Evolutionary conservation across 2,113 vertebrate genomes (phyloP).

Genomic region (Burhinus oedicnemus): DNA sequence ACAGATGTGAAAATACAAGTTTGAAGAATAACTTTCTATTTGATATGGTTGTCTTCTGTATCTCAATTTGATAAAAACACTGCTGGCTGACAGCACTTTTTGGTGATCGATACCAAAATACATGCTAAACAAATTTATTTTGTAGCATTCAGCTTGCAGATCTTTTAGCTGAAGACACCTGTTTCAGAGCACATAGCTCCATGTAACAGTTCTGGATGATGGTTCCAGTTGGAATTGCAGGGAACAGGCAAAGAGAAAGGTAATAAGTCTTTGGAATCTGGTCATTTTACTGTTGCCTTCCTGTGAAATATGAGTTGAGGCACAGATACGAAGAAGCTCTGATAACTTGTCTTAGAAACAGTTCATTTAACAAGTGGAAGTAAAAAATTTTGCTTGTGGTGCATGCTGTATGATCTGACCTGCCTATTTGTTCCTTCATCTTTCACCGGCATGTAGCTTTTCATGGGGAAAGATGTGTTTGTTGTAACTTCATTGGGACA

Average conservation of each 20-base stretch:
- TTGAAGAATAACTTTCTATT: background rate
- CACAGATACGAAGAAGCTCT: background rate
- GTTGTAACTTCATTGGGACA: background rate
- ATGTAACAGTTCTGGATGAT: background rate
- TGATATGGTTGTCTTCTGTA: background rate
- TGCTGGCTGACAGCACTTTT: background rate
- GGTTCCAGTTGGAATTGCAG: background rate
- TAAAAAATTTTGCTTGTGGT: background rate
- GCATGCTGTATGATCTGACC: background rate
- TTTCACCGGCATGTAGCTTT: background rate
- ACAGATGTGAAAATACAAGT: background rate
- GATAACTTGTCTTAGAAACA: background rate
- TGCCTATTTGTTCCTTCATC: background rate
- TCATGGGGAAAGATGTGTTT: background rate
- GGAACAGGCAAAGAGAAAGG: too few species aligned
- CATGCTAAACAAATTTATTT: background rate
- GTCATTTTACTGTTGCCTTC: background rate
- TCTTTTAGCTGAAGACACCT: background rate
- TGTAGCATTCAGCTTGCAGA: background rate
- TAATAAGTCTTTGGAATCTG: background rate
- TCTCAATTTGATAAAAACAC: background rate
- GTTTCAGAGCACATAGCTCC: background rate
- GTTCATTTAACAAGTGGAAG: background rate
- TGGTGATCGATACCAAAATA: background rate
- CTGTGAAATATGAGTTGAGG: background rate